A percentile compares a stretch with the other conserved stretches of the same genome.
phyloP scores from a whole-genome alignment of 2,113 vertebrate genomes.

The Neodontobutis hainanensis region DNA sequence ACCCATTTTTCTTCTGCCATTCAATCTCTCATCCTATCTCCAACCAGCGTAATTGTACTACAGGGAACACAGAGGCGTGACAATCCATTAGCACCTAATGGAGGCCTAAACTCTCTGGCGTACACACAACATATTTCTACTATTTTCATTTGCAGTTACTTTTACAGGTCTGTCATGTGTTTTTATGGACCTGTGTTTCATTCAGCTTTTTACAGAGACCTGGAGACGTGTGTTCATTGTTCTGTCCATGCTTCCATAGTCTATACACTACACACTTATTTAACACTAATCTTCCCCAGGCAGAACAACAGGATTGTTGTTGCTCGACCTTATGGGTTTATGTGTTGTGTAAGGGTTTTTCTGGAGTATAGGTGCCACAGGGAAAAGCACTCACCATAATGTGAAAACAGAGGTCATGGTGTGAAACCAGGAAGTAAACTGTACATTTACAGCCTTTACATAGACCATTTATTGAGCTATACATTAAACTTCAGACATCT shows the following conservation, averaged over 20 bases:
- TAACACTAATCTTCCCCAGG: conserved; percentile 32
- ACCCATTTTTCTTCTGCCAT: conserved; percentile 22
- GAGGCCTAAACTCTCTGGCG: background rate
- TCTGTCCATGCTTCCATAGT: background rate
- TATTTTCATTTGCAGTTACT: background rate
- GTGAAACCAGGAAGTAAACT: background rate
- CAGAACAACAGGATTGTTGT: conserved; percentile 51
- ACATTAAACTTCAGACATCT: too few species aligned
- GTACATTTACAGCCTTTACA: too few species aligned
- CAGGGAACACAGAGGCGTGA: conserved; percentile 28
- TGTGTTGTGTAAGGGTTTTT: conserved; percentile 37
- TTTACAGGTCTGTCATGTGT: background rate
- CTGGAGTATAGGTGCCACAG: conserved; percentile 7
- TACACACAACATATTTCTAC: conserved; percentile 19
- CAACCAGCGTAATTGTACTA: conserved; percentile 17
- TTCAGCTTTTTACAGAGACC: background rate
- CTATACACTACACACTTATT: conserved; percentile 3
- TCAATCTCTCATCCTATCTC: conserved; percentile 14
- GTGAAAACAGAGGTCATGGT: background rate
- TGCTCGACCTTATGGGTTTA: conserved; percentile 17
- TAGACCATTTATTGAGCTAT: too few species aligned
- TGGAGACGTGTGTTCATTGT: background rate
- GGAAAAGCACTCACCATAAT: conserved; percentile 1
- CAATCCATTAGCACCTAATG: conserved; percentile 46
- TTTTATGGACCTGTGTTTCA: background rate